Conservation (phyloP, 2,113 vertebrate genomes). For the Otocyon megalotis region DNA sequence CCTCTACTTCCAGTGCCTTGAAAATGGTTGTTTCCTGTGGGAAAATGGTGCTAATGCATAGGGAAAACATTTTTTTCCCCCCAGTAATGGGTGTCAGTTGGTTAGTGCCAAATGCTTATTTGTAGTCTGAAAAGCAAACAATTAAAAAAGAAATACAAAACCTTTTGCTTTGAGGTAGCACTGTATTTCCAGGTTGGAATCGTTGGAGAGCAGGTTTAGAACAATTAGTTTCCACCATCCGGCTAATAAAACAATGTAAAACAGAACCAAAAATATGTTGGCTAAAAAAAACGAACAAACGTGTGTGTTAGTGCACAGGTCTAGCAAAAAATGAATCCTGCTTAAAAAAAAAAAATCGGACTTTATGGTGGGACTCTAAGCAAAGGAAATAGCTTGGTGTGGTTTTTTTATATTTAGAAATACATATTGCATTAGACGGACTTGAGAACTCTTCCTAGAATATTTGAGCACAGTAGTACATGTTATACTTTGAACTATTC, state of each 20-base stretch:
- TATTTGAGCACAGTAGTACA: slow-evolving; percentile 28
- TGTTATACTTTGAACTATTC: neutral
- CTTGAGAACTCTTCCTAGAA: neutral
- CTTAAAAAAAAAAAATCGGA: slow-evolving; percentile 24
- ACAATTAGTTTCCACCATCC: slow-evolving; percentile 6
- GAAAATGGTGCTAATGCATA: slow-evolving; percentile 63
- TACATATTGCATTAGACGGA: neutral
- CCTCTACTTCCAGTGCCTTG: slow-evolving; percentile 20
- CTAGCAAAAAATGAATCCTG: slow-evolving; percentile 3
- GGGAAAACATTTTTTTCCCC: slow-evolving; percentile 50
- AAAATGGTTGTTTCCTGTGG: slow-evolving; percentile 60
- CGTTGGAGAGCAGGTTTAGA: slow-evolving; percentile 36
- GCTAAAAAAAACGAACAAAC: neutral
- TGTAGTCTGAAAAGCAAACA: slow-evolving; percentile 54
- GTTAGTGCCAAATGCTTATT: slow-evolving; percentile 51
- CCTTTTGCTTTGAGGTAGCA: slow-evolving; percentile 38
- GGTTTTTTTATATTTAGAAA: slow-evolving; percentile 45
- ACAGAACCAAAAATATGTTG: slow-evolving; percentile 25
- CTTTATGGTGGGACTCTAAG: neutral
- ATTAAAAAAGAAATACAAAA: slow-evolving; percentile 55
- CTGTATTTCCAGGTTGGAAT: slow-evolving; percentile 38
- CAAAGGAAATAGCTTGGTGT: slow-evolving; percentile 6
- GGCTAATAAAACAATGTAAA: neutral
- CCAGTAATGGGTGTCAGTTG: slow-evolving; percentile 38
- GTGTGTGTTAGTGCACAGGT: neutral